Evolutionary conservation across 2,888 invertebrate genomes (phyloP), one percentile per base, ranked within the genome.

Genomic region (Julus scandinavius): DNA sequence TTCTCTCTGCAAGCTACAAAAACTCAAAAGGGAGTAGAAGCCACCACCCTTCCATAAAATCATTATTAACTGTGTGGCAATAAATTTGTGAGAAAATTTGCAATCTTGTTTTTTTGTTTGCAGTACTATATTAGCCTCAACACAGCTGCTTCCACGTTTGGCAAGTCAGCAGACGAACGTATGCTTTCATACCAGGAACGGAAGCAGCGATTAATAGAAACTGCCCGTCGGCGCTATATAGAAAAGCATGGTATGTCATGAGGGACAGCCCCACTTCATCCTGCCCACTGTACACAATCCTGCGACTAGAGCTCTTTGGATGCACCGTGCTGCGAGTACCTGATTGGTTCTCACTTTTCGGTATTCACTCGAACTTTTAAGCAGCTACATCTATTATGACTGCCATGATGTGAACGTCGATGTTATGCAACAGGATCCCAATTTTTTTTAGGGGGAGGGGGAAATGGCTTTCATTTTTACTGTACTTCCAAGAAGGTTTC

Each of bases 161-260:
- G 92, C 45, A 92, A 92, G 90, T 92, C 92, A 86, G 92, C 93
- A 11, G 90, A 91, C 63, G 95, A 95, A 90, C 92, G 96, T 40
- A 95, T 95, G 91, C 92, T 95, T 90, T 95, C 96, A 90, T 96
- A 96, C 92, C 95, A 96, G 91, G 96, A 97, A 91, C 93, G 95
- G 89, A 97, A 97, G 92, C 94, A 95, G 87, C 94, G 95, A 91
- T 95, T 97, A 93, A 95, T 97, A 89, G 95, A 95, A 20, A 95
- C 95, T 90, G 96, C 97, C 2, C 93, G 96, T 89, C 94, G 94
- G 92, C 94, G 95, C 91, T 97, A 97, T 92, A 95, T 96, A 90
- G 95, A 96, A 92, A 97, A 96, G 92, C 95, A 96, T 9, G 85
- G 38, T 40, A 20, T 84, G 29, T 87, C 87, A 6, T 87, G 80